These are phyloP conservation scores for Gallinago stenura DNA, from an alignment of 2,797 vertebrate genomes.

Conservation along the genomic window DNA sequence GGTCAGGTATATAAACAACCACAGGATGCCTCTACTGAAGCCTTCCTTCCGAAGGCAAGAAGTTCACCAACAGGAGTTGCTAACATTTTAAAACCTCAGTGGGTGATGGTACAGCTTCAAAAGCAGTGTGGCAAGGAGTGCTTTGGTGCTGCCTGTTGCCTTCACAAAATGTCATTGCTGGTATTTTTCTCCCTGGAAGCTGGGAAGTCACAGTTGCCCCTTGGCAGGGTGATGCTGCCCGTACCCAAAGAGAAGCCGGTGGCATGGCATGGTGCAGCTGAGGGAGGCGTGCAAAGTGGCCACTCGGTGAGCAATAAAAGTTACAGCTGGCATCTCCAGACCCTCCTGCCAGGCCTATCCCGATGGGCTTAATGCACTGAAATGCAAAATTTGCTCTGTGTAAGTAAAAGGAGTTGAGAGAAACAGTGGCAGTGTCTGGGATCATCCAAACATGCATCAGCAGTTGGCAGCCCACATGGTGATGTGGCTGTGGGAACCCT, in stretches of 20 bases:
- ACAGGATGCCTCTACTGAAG: background rate
- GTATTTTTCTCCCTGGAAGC: background rate
- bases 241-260: rapidly evolving
- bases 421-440: background rate
- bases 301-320: rapidly evolving
- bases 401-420: background rate
- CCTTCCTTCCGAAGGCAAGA: background rate
- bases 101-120: background rate
- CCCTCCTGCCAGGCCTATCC: rapidly evolving
- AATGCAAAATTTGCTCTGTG: rapidly evolving
- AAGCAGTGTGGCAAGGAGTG: background rate
- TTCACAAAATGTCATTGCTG: background rate
- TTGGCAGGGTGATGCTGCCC: rapidly evolving
- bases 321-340: background rate
- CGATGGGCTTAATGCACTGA: background rate
- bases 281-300: rapidly evolving
- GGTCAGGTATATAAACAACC: background rate
- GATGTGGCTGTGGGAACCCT: background rate
- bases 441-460: background rate
- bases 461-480: rapidly evolving
- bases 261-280: rapidly evolving
- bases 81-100: background rate
- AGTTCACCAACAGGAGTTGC: background rate
- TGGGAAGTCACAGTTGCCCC: background rate
- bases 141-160: background rate